phyloP scores from a whole-genome alignment of 2,797 vertebrate genomes.

The Sebastes vulpes region DNA sequence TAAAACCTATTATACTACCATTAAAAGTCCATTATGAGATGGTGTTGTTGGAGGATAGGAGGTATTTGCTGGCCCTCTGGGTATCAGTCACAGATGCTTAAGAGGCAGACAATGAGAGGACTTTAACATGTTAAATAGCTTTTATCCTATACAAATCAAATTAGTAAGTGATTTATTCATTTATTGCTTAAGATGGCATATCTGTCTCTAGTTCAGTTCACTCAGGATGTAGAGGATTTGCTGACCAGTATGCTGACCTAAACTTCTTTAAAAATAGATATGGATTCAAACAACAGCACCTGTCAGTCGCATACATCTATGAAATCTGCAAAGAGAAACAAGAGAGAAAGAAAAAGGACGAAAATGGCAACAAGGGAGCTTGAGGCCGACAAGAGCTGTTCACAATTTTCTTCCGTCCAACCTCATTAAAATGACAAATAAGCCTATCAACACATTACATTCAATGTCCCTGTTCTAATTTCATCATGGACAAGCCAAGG shows the following conservation, averaged over 20 bases:
- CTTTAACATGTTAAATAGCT: conserved; percentile 62
- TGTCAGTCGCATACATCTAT: not conserved
- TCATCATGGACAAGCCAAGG: conserved; percentile 52
- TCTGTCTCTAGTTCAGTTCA: not conserved
- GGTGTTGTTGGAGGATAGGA: conserved; percentile 67
- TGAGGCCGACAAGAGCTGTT: conserved; percentile 20
- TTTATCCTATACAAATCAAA: conserved; percentile 61
- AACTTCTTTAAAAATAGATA: not conserved
- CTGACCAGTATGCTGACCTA: not conserved
- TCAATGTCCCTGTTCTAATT: conserved; percentile 58
- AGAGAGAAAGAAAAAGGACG: conserved; percentile 4
- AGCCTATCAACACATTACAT: conserved; percentile 67
- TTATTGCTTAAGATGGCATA: conserved; percentile 13
- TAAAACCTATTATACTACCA: conserved; percentile 74
- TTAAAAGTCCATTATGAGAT: conserved; percentile 78
- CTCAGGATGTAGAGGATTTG: not conserved
- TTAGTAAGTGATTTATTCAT: conserved; percentile 49
- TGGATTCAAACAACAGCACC: not conserved
- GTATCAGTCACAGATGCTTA: conserved; percentile 72
- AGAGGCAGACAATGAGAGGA: conserved; percentile 61
- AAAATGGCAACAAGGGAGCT: conserved; percentile 15
- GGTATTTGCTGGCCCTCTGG: conserved; percentile 64
- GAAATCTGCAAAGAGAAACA: conserved; percentile 7
- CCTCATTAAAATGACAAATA: conserved; percentile 69
- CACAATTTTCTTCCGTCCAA: conserved; percentile 24